Base-by-base conservation (phyloP, 2,113 vertebrate genomes). In the Gobiocypris rarus region DNA sequence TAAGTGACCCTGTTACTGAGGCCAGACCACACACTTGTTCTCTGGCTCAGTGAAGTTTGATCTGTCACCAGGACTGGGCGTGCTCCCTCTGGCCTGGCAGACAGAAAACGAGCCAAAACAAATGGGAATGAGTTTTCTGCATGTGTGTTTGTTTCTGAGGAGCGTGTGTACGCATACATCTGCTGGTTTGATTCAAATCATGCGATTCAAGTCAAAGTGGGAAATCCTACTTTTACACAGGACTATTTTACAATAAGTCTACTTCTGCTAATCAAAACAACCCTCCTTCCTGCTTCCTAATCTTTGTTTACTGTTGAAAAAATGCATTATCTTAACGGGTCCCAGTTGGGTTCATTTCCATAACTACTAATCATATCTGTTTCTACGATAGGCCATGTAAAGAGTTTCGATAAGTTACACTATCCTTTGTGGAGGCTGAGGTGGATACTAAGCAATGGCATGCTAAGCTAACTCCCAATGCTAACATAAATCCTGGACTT, bases 11-110 rank as follows among this genome's bases (percentile, higher is more conserved):
- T 11, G 75, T 61, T 43, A 61, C 56, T 59, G 22, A 78, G 22
- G 56, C 75, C 75, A 61, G 75, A 78, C 75, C 75, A 78, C 75
- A 78, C 75, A 78, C 75, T 78, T 61, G 34, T 59, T 61, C 75
- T 59, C 54, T 45, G 56, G 54, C 75, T 78, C 54, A 8, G 34
- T 58, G 56, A 15, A 78, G 75, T 78, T 78, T 45, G 56, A 78
- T 78, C 75, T 61, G 75, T 78, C 75, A 61, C 58, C 75, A 4
- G 7, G 56, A 43, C 75, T 76, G 50, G 50, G 38, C 19, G 9
- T 56, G 2, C 24, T 75, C 43, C 19, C 50, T 76, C 50, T 56
- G n/a, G 74, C 74, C 74, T 56, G 74, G 74, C 50, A 28, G 74
- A 75, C 74, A 75, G 22, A 58, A 58, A 77, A 41, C 5, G 6